Conservation (phyloP, 2,797 vertebrate genomes). For the Galaxias olidus region DNA sequence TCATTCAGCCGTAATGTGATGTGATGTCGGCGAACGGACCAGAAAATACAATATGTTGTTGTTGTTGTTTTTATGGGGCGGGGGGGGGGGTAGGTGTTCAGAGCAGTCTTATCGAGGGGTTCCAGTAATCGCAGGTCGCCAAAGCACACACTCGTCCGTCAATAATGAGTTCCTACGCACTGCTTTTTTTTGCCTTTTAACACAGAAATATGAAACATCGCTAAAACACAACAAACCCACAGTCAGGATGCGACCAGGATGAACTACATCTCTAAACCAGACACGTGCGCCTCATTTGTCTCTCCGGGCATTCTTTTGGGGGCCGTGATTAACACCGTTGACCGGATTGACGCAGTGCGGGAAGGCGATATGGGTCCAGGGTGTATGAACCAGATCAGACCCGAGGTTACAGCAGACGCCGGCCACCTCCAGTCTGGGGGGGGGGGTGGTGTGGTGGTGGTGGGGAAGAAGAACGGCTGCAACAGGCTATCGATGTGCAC, state of each 20-base stretch:
- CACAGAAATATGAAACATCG: too few species aligned
- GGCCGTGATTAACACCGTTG: too few species aligned
- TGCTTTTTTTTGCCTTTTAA: neutral
- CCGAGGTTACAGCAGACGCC: constrained; percentile 16
- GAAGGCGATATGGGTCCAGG: neutral
- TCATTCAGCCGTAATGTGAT: constrained; percentile 42
- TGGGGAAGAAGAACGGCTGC: constrained; percentile 39
- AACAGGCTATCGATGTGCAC: constrained; percentile 53
- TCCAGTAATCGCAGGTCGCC: constrained; percentile 34
- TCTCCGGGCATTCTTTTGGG: too few species aligned
- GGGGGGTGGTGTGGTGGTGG: constrained; percentile 32
- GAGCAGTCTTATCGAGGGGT: constrained; percentile 6
- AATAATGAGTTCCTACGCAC: constrained; percentile 11
- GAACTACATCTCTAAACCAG: too few species aligned
- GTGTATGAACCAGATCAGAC: too few species aligned
- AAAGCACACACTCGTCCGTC: constrained; percentile 44
- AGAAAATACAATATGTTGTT: neutral
- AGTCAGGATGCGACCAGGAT: too few species aligned
- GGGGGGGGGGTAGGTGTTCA: neutral
- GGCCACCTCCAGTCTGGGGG: neutral
- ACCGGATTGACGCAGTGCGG: neutral
- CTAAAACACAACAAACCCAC: too few species aligned
- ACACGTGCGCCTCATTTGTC: too few species aligned
- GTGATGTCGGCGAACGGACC: constrained; percentile 17
- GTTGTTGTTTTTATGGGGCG: neutral